Evolutionary conservation across 1,140 invertebrate genomes (phyloP).

Genomic region (Choristoneura fumiferana): DNA sequence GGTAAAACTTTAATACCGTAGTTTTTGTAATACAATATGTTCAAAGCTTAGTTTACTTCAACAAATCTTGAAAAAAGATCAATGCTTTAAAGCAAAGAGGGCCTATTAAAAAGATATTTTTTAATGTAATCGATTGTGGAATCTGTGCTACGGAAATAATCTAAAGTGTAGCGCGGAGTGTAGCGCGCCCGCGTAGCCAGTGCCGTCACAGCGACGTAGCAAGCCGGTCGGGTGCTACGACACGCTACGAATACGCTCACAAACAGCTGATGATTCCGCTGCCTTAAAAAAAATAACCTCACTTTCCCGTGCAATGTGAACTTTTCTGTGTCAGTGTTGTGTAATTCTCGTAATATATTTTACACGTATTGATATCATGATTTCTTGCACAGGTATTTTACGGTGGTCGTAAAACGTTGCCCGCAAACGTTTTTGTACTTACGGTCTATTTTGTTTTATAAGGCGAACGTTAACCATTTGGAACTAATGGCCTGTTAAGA

Average conservation of each 20-base stretch:
- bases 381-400: conserved; percentile 41
- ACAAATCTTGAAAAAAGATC: too few species aligned
- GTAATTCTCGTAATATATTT: conserved; percentile 29
- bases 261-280: conserved; percentile 10
- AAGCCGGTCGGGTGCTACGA: conserved; percentile 47
- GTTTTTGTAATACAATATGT: too few species aligned
- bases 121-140: conserved; percentile 53
- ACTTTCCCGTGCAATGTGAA: background rate
- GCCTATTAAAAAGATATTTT: too few species aligned
- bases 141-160: conserved; percentile 67
- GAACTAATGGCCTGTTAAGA: conserved; percentile 67
- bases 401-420: conserved; percentile 43
- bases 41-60: too few species aligned
- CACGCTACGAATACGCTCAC: conserved; percentile 22
- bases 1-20: too few species aligned
- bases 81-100: too few species aligned
- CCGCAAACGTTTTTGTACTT: conserved; percentile 31
- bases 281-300: background rate
- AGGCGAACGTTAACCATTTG: conserved; percentile 47
- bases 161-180: conserved; percentile 58
- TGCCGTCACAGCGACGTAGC: conserved; percentile 60
- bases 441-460: conserved; percentile 51
- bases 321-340: conserved; percentile 43
- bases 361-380: conserved; percentile 3
- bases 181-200: conserved; percentile 62